Percentiles rank a stretch among this genome's conserved stretches.
These are phyloP conservation scores for Perithous albicinctus DNA, from an alignment of 2,888 invertebrate genomes.

Conservation along the genomic window DNA sequence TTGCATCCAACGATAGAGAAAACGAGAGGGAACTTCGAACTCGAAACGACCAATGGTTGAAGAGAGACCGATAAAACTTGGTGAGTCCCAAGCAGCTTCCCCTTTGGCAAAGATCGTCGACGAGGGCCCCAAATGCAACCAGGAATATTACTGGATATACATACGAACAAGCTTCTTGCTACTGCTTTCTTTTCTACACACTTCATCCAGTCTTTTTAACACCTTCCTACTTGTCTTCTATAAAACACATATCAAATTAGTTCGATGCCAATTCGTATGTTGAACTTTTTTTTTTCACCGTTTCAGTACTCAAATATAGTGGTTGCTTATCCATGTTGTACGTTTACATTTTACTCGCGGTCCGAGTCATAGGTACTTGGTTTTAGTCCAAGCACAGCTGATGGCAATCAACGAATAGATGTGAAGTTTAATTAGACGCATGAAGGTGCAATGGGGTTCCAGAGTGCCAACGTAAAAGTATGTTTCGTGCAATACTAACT, in stretches of 20 bases:
- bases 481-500: background rate
- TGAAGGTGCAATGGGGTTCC: constrained; percentile 8
- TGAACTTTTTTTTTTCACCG: too few relatives aligned
- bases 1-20: constrained; percentile 5
- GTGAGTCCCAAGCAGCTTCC: background rate
- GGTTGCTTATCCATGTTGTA: background rate
- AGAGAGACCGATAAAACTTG: background rate
- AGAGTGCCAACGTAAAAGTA: background rate
- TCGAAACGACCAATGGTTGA: background rate
- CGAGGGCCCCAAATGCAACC: background rate
- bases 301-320: too few relatives aligned
- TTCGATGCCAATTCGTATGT: background rate
- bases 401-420: constrained; percentile 28
- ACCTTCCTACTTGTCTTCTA: background rate
- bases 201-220: constrained; percentile 4
- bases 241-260: background rate
- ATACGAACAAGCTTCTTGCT: background rate
- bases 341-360: background rate
- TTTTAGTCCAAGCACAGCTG: too few relatives aligned
- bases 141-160: background rate
- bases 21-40: constrained; percentile 12
- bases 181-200: background rate
- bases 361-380: background rate
- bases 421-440: constrained; percentile 41
- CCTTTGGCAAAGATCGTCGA: background rate